A percentile compares a stretch with the other conserved stretches of the same genome.
phyloP scores from a whole-genome alignment of 2,797 vertebrate genomes.

The Malacoraja senta region DNA sequence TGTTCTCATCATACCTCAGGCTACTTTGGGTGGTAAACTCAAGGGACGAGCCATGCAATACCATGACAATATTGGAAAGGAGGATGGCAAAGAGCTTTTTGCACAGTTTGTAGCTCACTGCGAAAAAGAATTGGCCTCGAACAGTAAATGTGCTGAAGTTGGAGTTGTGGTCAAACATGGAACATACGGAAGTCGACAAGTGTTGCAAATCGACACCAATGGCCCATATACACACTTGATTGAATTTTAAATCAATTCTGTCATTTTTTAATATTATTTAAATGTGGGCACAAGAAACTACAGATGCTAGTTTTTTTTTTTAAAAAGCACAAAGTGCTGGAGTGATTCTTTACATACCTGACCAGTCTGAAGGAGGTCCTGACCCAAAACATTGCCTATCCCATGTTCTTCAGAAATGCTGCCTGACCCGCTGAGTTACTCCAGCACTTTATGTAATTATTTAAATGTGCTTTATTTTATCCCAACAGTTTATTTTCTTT shows the following conservation, averaged over 20 bases:
- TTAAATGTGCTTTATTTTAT: neutral
- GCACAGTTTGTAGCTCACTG: slow-evolving; percentile 68
- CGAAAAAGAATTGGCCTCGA: slow-evolving; percentile 63
- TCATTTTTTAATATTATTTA: neutral
- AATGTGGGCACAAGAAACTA: no score
- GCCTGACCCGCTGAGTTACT: no score
- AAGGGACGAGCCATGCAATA: slow-evolving; percentile 87
- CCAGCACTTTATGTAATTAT: no score
- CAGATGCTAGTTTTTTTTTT: no score
- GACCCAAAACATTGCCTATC: no score
- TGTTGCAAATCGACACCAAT: slow-evolving; percentile 81
- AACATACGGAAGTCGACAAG: slow-evolving; percentile 88
- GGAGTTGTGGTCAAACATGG: slow-evolving; percentile 67
- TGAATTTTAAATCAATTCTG: slow-evolving; percentile 68
- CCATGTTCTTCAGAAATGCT: no score
- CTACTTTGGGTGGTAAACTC: slow-evolving; percentile 80
- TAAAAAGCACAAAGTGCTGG: no score
- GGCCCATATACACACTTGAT: slow-evolving; percentile 86
- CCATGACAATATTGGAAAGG: slow-evolving; percentile 79
- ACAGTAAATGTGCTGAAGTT: slow-evolving; percentile 54
- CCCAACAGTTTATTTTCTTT: neutral
- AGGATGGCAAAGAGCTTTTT: slow-evolving; percentile 78
- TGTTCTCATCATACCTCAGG: slow-evolving; percentile 85
- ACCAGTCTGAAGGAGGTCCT: no score
- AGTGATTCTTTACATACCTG: no score